Evolutionary conservation across 2,888 invertebrate species (phyloP).

Genomic region (Lasioglossum malachurum): DNA sequence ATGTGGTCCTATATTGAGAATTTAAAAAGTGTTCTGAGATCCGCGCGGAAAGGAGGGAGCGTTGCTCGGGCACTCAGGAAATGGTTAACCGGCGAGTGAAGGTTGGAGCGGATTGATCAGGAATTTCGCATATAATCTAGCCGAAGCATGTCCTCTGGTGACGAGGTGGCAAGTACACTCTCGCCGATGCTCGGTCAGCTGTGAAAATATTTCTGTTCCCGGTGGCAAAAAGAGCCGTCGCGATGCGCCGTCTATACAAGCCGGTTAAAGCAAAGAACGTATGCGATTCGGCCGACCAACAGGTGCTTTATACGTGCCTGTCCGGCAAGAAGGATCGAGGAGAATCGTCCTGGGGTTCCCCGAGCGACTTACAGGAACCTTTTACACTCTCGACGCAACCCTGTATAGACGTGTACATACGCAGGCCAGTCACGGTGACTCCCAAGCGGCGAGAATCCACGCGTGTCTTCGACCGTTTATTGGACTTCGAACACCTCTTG

Average conservation of each 20-base stretch:
- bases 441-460: conserved; percentile 66
- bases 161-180: conserved; percentile 69
- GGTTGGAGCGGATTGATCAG: conserved; percentile 27
- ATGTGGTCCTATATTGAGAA: no score
- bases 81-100: not conserved
- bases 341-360: conserved; percentile 70
- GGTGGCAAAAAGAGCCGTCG: conserved; percentile 70
- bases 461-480: conserved; percentile 69
- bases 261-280: conserved; percentile 70
- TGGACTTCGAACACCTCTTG: conserved; percentile 68
- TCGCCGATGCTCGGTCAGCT: conserved; percentile 68
- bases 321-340: conserved; percentile 71
- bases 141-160: conserved; percentile 56
- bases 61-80: not conserved
- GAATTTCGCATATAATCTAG: conserved; percentile 62
- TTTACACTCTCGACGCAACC: conserved; percentile 56
- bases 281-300: conserved; percentile 73
- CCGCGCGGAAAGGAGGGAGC: not conserved
- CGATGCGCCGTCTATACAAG: conserved; percentile 69
- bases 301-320: conserved; percentile 76
- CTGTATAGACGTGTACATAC: conserved; percentile 45
- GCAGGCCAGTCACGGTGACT: conserved; percentile 54
- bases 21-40: no score
- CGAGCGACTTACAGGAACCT: conserved; percentile 66
- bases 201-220: conserved; percentile 75